A percentile compares a stretch with the other conserved stretches of the same genome.
Evolutionary conservation across 2,113 vertebrate genomes (phyloP).

Genomic region (Antigone vipio): DNA sequence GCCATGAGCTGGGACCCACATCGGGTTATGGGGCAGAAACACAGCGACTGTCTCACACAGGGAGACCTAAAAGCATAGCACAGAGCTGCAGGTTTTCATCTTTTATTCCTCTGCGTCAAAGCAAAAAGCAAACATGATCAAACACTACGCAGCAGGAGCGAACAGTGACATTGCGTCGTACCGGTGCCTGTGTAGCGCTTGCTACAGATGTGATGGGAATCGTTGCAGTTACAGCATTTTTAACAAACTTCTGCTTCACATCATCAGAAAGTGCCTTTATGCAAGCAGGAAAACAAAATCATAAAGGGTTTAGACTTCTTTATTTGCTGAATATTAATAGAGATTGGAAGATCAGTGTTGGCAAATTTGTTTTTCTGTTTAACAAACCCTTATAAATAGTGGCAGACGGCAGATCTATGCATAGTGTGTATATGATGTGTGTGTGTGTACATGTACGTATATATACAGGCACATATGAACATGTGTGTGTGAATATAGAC

Average conservation of each 20-base stretch:
- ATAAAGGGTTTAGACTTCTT: background rate
- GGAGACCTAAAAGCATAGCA: background rate
- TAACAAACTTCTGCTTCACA: constrained; percentile 25
- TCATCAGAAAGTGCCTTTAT: constrained; percentile 66
- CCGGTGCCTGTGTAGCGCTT: background rate
- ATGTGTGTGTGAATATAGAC: background rate
- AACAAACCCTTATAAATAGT: background rate
- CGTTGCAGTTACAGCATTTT: background rate
- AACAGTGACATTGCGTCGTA: background rate
- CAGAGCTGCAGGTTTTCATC: background rate
- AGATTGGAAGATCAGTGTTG: background rate
- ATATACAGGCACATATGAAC: background rate
- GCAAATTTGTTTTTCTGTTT: background rate
- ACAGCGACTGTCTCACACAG: rapidly evolving
- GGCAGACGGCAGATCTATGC: background rate
- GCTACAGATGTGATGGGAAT: background rate
- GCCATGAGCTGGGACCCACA: background rate
- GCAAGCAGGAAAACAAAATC: background rate
- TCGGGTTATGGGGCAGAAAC: background rate
- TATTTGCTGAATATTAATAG: background rate
- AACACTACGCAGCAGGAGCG: background rate
- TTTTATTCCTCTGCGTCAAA: background rate
- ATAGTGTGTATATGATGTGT: background rate
- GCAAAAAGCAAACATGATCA: background rate
- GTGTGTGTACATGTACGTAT: background rate